Evolutionary conservation across 2,113 vertebrate genomes (phyloP), one percentile per base, ranked within the genome.

Genomic region (Petrocephalus zakoni): DNA sequence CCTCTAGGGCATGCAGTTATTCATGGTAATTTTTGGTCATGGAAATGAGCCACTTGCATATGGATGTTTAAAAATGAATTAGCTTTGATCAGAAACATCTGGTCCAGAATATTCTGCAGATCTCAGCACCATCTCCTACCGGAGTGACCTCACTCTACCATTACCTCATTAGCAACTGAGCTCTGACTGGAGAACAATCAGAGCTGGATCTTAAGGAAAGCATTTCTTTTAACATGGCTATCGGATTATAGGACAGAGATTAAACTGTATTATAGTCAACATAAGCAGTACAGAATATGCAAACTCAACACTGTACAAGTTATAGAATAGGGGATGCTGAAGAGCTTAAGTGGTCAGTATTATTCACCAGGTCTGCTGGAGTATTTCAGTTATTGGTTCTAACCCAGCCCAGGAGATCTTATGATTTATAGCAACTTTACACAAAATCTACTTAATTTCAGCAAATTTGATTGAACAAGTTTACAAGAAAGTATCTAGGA

Each of bases 11-110:
- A 78, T 78, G 13, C 34, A 37, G 72, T 78, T 78, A 78, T 78
- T 78, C 72, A 78, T 78, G 72, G 34, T 78, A 42, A 78, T 78
- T 78, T 78, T 78, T 78, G 34, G 72, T 78, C 34, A 78, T 78
- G 72, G 72, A 78, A 78, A 78, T 78, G 72, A 78, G 72, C 34
- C 34, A 78, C 15, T 78, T 78, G 34, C 72, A 78, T 78, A 78
- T 78, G 72, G 72, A 78, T 78, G 72, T 78, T 78, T 78, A 78
- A 78, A 78, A 34, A 78, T 78, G 72, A 78, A 78, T 78, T 78
- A 42, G 72, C 34, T 78, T 78, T 78, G 34, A 78, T 78, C 72
- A 78, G 72, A 42, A 42, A 42, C 72, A 78, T 78, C 72, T 78
- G 72, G 72, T 42, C 29, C 72, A 78, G 34, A 78, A 78, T 34